Evolutionary conservation across 2,797 vertebrate species (phyloP).

Genomic region (Alcedo atthis): DNA sequence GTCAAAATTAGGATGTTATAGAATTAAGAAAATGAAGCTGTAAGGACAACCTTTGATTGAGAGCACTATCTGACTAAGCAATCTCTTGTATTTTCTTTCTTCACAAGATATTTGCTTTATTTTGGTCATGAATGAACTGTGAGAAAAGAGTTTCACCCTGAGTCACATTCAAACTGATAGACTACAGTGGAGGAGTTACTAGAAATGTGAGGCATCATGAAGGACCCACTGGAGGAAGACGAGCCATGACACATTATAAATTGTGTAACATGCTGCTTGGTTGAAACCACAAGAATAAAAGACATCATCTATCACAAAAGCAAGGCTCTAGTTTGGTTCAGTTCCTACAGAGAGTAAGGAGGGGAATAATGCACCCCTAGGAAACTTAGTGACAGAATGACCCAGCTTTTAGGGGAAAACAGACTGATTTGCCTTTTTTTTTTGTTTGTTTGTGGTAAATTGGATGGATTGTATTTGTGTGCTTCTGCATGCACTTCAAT

Average conservation of each 20-base stretch:
- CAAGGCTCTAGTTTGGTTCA: not conserved
- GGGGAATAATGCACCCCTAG: not conserved
- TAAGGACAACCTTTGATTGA: not conserved
- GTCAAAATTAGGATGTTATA: not conserved
- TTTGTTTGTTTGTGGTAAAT: not conserved
- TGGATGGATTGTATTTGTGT: not conserved
- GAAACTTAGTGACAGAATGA: not conserved
- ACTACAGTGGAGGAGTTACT: not conserved
- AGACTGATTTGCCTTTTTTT: not conserved
- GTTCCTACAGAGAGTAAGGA: not conserved
- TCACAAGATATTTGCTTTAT: not conserved
- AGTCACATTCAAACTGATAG: not conserved
- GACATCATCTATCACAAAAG: not conserved
- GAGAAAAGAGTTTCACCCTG: not conserved
- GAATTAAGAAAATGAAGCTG: not conserved
- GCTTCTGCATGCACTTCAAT: not conserved
- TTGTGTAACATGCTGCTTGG: not conserved
- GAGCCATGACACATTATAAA: not conserved
- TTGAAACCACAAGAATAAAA: not conserved
- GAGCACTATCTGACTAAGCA: not conserved
- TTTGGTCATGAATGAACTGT: not conserved
- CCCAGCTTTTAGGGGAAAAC: accelerated
- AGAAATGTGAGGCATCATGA: not conserved
- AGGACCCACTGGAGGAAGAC: not conserved
- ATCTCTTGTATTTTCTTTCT: not conserved